A percentile compares a stretch with the other conserved stretches of the same genome.
Conservation (phyloP, 2,113 vertebrate genomes). For the Tupaia tana region DNA sequence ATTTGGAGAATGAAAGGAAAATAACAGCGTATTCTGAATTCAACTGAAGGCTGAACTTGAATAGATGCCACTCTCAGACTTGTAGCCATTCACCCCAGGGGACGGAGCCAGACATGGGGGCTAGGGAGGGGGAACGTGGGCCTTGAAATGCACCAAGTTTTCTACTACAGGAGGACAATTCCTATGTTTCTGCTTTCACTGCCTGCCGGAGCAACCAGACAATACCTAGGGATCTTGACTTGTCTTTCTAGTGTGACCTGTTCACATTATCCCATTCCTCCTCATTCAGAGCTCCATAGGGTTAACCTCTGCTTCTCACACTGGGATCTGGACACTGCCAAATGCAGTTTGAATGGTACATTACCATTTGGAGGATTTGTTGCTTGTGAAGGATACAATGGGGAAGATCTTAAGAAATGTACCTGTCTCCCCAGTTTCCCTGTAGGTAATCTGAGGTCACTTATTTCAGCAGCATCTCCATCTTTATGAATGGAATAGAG, state of each 20-base stretch:
- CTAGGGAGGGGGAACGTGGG: no score
- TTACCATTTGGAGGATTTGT: not conserved
- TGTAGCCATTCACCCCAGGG: not conserved
- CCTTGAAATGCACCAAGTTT: not conserved
- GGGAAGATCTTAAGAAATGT: not conserved
- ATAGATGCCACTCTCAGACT: not conserved
- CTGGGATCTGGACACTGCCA: not conserved
- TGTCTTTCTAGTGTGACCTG: not conserved
- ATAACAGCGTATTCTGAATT: not conserved
- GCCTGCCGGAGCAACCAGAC: not conserved
- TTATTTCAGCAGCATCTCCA: slow-evolving; percentile 12
- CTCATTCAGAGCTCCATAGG: not conserved
- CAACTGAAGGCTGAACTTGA: not conserved
- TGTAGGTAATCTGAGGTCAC: not conserved
- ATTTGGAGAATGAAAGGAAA: not conserved
- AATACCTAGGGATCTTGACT: not conserved
- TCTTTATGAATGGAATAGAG: not conserved
- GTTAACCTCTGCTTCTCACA: not conserved
- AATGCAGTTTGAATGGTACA: not conserved
- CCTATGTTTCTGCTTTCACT: not conserved
- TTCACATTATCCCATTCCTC: not conserved
- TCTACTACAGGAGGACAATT: not conserved
- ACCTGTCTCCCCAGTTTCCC: not conserved
- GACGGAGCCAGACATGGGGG: not conserved
- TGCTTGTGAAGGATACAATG: not conserved